These are phyloP conservation scores for Zaprionus ghesquierei DNA, from an alignment of 1,140 invertebrate genomes.

Conservation along the genomic window DNA sequence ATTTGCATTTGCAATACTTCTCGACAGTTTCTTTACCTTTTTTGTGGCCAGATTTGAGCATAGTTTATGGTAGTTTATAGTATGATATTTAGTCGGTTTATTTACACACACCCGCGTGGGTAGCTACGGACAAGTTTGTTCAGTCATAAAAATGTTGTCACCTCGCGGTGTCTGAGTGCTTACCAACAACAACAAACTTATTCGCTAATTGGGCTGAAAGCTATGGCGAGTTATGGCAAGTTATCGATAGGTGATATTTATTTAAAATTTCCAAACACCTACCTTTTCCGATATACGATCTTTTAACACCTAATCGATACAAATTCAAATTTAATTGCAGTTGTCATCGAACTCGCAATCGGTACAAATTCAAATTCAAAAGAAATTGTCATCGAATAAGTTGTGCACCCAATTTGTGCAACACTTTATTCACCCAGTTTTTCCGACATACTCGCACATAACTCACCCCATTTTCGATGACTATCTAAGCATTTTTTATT, in stretches of 20 bases:
- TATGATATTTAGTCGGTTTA: neutral
- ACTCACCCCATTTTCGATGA: neutral
- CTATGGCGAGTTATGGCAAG: neutral
- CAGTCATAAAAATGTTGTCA: conserved; percentile 60
- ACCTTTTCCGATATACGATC: too few relatives aligned
- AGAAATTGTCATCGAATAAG: neutral
- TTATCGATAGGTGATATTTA: too few relatives aligned
- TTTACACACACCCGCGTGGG: conserved; percentile 33
- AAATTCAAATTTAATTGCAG: too few relatives aligned
- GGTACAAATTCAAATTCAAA: neutral
- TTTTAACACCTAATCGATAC: too few relatives aligned
- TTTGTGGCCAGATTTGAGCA: conserved; percentile 30
- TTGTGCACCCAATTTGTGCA: neutral
- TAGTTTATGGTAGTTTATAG: conserved; percentile 43
- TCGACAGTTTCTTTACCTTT: conserved; percentile 50
- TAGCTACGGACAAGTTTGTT: conserved; percentile 55
- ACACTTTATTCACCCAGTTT: neutral
- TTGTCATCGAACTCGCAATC: too few relatives aligned
- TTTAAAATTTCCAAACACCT: too few relatives aligned
- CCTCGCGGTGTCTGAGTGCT: conserved; percentile 9
- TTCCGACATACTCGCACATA: neutral
- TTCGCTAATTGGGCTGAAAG: conserved; percentile 21
- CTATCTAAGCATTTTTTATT: conserved; percentile 11
- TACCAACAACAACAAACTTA: conserved; percentile 20
- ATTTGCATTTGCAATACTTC: conserved; percentile 50